A percentile compares a stretch with the other conserved stretches of the same genome.
phyloP scores from a whole-genome alignment of 2,888 invertebrate genomes.

The Eristalis intricaria region DNA sequence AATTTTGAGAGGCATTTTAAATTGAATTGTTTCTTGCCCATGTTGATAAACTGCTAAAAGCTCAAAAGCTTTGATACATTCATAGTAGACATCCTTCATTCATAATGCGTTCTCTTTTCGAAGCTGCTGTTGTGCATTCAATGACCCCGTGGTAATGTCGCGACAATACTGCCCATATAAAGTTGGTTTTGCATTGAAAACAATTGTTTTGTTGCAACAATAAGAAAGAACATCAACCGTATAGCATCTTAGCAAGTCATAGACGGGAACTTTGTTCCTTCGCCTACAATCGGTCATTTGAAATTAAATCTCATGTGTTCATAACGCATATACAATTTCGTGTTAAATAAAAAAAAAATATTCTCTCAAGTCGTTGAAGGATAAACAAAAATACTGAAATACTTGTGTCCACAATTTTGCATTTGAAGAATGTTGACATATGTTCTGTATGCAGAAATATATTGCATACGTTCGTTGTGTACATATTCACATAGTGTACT shows the following conservation, averaged over 20 bases:
- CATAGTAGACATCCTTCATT: conserved; percentile 7
- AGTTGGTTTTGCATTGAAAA: background rate
- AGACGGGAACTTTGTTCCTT: background rate
- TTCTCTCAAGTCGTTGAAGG: background rate
- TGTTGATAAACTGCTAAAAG: conserved; percentile 27
- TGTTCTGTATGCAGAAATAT: background rate
- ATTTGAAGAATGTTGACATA: background rate
- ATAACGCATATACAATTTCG: background rate
- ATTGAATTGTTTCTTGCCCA: conserved; percentile 1
- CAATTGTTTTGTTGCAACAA: background rate
- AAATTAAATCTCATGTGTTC: background rate
- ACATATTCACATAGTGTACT: background rate
- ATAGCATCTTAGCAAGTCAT: background rate
- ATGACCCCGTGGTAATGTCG: conserved; percentile 32
- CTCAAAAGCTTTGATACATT: conserved; percentile 20
- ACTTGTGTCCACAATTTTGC: background rate
- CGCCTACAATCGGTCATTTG: background rate
- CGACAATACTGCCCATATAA: conserved; percentile 9
- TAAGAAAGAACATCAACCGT: background rate
- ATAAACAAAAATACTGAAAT: background rate
- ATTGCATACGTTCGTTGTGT: background rate
- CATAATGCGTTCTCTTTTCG: conserved; percentile 14
- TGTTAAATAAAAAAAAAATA: background rate
- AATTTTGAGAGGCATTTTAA: background rate
- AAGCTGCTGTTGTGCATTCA: conserved; percentile 47